phyloP scores from a whole-genome alignment of 2,797 vertebrate genomes.

The Mus spretus region DNA sequence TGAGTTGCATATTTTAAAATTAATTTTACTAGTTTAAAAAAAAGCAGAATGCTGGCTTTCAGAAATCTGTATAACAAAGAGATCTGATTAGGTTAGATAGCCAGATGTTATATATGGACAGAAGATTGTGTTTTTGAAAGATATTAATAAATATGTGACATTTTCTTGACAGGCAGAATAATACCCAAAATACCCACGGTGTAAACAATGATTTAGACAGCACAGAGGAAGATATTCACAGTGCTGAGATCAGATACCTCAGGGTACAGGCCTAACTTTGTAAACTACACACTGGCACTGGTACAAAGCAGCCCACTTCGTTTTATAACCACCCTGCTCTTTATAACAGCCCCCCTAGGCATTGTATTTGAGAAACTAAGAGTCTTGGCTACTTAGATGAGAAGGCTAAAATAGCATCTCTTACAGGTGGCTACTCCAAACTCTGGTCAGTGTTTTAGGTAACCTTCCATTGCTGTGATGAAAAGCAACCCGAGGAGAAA shows the following conservation, averaged over 20 bases:
- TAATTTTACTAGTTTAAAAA: too few species aligned
- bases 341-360: neutral
- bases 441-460: neutral
- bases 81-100: neutral
- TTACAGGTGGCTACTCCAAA: neutral
- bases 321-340: neutral
- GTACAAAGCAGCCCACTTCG: neutral
- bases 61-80: neutral
- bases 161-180: neutral
- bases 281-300: neutral
- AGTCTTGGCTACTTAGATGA: neutral
- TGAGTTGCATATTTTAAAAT: too few species aligned
- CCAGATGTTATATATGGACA: neutral
- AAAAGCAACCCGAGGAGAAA: neutral
- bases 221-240: neutral
- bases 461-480: neutral
- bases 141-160: neutral
- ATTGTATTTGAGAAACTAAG: neutral
- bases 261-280: neutral
- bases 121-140: neutral
- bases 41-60: neutral
- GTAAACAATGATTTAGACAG: neutral
- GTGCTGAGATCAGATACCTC: neutral
- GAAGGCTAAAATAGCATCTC: neutral
- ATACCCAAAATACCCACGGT: neutral